Conservation (phyloP, 1,140 invertebrate genomes). For the Habropoda laboriosa region DNA sequence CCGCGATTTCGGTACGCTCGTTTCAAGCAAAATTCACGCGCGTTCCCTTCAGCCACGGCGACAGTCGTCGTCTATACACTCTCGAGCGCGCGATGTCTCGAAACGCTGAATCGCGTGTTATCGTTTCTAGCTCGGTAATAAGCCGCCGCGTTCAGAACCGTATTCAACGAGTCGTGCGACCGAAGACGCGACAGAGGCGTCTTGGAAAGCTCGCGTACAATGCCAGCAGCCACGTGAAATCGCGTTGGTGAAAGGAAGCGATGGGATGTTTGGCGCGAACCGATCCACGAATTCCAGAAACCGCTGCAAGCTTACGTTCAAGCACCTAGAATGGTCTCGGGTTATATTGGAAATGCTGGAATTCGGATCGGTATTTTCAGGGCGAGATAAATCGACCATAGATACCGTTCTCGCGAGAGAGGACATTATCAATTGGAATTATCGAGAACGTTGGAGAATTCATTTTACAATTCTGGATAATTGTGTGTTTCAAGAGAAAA, state of each 20-base stretch:
- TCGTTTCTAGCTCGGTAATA: slow-evolving; percentile 29
- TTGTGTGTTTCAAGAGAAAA: too few relatives aligned
- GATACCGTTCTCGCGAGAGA: too few relatives aligned
- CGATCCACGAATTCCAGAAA: neutral
- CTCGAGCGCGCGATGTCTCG: too few relatives aligned
- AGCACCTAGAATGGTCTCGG: neutral
- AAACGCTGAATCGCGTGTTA: slow-evolving; percentile 14
- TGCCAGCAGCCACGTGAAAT: slow-evolving; percentile 15
- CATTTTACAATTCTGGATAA: too few relatives aligned
- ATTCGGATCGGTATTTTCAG: slow-evolving; percentile 13
- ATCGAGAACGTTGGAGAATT: neutral
- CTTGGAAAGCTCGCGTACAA: slow-evolving; percentile 37
- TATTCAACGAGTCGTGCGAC: slow-evolving; percentile 28
- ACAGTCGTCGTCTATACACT: too few relatives aligned
- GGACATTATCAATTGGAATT: too few relatives aligned
- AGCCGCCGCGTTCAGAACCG: slow-evolving; percentile 26
- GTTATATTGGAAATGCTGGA: neutral
- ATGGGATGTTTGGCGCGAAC: slow-evolving; percentile 21
- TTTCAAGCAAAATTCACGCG: neutral
- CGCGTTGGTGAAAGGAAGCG: slow-evolving; percentile 33
- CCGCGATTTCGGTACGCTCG: slow-evolving; percentile 40
- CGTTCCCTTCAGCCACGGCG: too few relatives aligned
- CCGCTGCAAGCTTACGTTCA: neutral
- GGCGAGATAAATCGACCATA: neutral
- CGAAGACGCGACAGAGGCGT: neutral